phyloP scores from a whole-genome alignment of 2,113 vertebrate genomes.

The Spilogale gracilis region DNA sequence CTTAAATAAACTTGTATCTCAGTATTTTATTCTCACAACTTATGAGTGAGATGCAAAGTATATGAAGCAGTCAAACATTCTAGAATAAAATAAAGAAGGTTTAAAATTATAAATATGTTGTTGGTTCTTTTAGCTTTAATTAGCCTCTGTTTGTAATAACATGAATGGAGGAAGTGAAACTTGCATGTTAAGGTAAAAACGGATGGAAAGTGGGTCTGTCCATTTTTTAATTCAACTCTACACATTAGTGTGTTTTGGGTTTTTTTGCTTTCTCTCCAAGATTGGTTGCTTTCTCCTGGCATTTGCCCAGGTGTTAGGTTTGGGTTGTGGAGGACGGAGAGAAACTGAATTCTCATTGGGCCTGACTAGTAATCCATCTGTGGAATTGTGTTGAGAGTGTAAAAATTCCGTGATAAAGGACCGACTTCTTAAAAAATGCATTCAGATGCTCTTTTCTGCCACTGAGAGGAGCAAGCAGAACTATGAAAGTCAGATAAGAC shows the following conservation, averaged over 20 bases:
- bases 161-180: not conserved
- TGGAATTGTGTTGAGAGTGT: not conserved
- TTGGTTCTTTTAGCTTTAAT: slow-evolving; percentile 36
- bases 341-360: not conserved
- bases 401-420: not conserved
- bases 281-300: not conserved
- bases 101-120: not conserved
- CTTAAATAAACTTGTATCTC: not conserved
- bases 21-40: not conserved
- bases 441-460: not conserved
- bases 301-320: not conserved
- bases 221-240: not conserved
- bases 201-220: not conserved
- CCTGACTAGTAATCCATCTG: not conserved
- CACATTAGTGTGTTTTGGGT: not conserved
- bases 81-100: not conserved
- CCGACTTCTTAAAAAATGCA: not conserved
- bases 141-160: slow-evolving; percentile 17
- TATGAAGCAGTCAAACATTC: not conserved
- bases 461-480: not conserved
- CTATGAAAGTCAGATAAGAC: not conserved
- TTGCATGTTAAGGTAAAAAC: not conserved
- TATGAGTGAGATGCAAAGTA: not conserved
- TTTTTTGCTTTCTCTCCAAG: not conserved
- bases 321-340: not conserved